These are phyloP conservation scores for Falco peregrinus DNA, from an alignment of 2,797 vertebrate genomes.

Conservation along the genomic window DNA sequence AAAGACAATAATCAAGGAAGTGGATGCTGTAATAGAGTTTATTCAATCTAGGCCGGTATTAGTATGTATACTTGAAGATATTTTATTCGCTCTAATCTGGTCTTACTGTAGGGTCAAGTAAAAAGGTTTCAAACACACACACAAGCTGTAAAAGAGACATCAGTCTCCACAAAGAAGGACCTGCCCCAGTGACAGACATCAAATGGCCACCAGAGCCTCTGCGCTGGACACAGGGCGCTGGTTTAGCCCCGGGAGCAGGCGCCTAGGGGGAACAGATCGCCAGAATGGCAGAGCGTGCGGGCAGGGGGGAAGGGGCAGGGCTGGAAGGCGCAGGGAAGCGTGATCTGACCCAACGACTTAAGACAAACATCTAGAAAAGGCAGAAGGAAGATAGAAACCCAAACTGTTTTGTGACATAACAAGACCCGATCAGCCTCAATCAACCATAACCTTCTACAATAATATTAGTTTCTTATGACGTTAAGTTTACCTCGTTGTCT, in stretches of 20 bases:
- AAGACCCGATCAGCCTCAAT: no score
- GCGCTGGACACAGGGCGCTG: rapidly evolving
- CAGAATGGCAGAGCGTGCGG: no score
- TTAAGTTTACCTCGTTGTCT: not conserved
- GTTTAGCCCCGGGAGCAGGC: not conserved
- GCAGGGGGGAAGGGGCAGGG: no score
- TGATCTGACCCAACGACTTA: not conserved
- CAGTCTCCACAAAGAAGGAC: not conserved
- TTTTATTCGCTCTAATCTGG: not conserved
- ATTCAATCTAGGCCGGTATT: not conserved
- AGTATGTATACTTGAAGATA: not conserved
- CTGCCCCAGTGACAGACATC: not conserved
- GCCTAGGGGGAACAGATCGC: not conserved
- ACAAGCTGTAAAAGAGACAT: not conserved
- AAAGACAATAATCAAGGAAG: not conserved
- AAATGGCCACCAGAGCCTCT: not conserved
- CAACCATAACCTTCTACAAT: not conserved
- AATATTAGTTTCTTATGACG: not conserved
- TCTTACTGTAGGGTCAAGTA: not conserved
- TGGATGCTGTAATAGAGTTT: not conserved
- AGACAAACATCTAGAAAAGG: not conserved
- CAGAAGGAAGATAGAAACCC: not conserved
- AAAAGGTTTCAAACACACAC: not conserved
- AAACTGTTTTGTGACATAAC: not conserved
- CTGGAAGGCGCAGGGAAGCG: rapidly evolving